Evolutionary conservation across 1,140 invertebrate genomes (phyloP).

Genomic region (Leucophenga varia): DNA sequence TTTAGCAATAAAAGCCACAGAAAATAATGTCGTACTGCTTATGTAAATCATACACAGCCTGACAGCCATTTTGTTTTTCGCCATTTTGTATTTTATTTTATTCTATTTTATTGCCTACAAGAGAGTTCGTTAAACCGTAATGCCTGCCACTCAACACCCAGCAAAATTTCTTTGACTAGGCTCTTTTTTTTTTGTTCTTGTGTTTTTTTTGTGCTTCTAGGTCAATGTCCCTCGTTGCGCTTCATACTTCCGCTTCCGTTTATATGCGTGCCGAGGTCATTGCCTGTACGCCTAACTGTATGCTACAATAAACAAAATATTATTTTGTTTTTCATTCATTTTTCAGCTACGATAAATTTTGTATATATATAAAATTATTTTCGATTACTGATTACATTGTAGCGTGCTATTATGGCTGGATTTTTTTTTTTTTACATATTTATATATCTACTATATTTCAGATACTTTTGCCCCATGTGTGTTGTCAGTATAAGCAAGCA

Average conservation of each 20-base stretch:
- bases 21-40: not conserved
- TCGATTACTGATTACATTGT: slow-evolving; percentile 23
- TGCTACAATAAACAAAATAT: too few relatives aligned
- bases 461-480: not conserved
- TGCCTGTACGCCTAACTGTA: slow-evolving; percentile 18
- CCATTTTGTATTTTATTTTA: too few relatives aligned
- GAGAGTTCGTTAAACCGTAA: slow-evolving; percentile 43
- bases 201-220: too few relatives aligned
- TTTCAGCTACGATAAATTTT: too few relatives aligned
- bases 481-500: too few relatives aligned
- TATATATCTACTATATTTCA: too few relatives aligned
- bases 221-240: slow-evolving; percentile 14
- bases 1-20: too few relatives aligned
- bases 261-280: slow-evolving; percentile 24
- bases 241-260: slow-evolving; percentile 18
- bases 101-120: slow-evolving; percentile 7
- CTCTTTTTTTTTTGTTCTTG: slow-evolving; percentile 3
- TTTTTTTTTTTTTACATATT: slow-evolving; percentile 7
- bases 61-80: not conserved
- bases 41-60: not conserved
- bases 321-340: slow-evolving; percentile 14
- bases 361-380: too few relatives aligned
- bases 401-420: slow-evolving; percentile 20
- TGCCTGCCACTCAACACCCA: slow-evolving; percentile 19
- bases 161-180: slow-evolving; percentile 13